Evolutionary conservation across 2,888 invertebrate species (phyloP).

Genomic region (Hybos culiciformis): DNA sequence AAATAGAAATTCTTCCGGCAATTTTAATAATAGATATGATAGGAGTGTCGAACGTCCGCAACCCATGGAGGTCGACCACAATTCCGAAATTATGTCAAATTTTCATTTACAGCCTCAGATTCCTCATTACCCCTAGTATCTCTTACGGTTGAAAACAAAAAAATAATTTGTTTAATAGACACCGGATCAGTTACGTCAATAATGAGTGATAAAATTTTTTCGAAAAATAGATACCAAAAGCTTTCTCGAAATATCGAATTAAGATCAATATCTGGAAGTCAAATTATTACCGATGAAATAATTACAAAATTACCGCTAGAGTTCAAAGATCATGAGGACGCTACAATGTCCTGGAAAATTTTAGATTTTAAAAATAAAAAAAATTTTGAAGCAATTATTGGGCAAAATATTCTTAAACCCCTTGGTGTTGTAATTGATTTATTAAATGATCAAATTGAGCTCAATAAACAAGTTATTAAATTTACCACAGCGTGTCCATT

Average conservation of each 20-base stretch:
- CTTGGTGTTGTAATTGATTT: neutral
- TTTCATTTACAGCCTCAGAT: neutral
- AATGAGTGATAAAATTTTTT: neutral
- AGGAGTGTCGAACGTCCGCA: too few relatives aligned
- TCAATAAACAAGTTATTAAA: neutral
- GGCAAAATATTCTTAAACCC: neutral
- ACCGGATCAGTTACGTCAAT: neutral
- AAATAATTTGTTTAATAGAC: neutral
- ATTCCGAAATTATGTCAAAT: too few relatives aligned
- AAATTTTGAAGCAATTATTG: neutral
- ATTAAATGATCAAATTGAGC: neutral
- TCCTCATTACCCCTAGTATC: neutral
- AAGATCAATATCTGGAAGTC: neutral
- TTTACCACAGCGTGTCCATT: neutral
- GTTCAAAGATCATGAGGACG: neutral
- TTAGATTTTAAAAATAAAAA: neutral
- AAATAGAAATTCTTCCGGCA: too few relatives aligned
- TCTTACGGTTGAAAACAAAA: neutral
- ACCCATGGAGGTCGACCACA: too few relatives aligned
- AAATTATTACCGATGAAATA: neutral
- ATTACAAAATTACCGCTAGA: neutral
- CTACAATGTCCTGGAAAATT: neutral
- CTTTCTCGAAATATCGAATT: neutral
- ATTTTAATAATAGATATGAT: too few relatives aligned
- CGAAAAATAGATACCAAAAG: neutral